These are phyloP conservation scores for Lophotis ruficrista DNA, from an alignment of 2,113 vertebrate genomes.

Conservation along the genomic window DNA sequence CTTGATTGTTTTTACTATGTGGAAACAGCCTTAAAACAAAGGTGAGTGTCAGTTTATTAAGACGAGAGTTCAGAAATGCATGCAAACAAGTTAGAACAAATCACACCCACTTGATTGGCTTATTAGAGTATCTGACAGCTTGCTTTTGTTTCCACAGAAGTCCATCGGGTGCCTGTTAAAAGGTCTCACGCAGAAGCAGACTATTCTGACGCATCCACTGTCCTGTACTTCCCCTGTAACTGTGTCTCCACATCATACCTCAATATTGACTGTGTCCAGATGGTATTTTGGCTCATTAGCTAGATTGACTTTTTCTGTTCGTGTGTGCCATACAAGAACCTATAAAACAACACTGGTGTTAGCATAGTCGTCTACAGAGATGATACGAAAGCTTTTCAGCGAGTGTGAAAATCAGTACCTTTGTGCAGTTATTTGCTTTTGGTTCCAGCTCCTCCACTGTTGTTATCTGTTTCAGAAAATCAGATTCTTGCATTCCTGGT, in stretches of 20 bases:
- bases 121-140: background rate
- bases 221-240: background rate
- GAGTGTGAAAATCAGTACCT: constrained; percentile 74
- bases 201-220: background rate
- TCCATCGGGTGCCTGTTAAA: background rate
- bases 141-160: constrained; percentile 30
- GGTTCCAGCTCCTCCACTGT: constrained; percentile 94
- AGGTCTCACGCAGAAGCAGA: background rate
- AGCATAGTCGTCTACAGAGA: background rate
- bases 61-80: constrained; percentile 54
- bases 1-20: background rate
- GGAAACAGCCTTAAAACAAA: constrained; percentile 49
- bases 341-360: constrained; percentile 42
- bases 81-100: constrained; percentile 71
- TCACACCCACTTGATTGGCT: constrained; percentile 1
- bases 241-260: constrained; percentile 79
- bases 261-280: constrained; percentile 90
- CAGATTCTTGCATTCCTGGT: constrained; percentile 98
- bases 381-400: rapidly evolving
- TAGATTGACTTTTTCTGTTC: constrained; percentile 95
- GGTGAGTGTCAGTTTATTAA: constrained; percentile 39
- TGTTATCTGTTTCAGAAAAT: constrained; percentile 97
- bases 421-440: constrained; percentile 95
- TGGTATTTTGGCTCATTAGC: constrained; percentile 92
- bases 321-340: constrained; percentile 99